A percentile compares a stretch with the other conserved stretches of the same genome.
phyloP scores from a whole-genome alignment of 2,113 vertebrate genomes.

The Oreochromis spilurus region DNA sequence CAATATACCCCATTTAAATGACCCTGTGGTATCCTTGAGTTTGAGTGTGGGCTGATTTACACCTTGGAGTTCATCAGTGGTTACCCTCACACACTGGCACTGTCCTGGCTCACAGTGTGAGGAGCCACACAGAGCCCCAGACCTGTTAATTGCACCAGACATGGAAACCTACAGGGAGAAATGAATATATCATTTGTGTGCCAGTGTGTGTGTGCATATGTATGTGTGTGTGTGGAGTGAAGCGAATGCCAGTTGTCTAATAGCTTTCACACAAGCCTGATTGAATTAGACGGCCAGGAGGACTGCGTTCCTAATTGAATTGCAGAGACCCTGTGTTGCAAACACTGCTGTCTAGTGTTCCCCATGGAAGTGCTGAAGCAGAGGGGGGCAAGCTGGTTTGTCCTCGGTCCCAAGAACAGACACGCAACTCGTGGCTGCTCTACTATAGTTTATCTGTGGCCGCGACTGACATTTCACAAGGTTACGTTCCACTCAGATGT shows the following conservation, averaged over 20 bases:
- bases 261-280: constrained; percentile 76
- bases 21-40: constrained; percentile 18
- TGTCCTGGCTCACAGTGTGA: constrained; percentile 16
- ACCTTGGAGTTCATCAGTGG: constrained; percentile 29
- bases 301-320: constrained; percentile 73
- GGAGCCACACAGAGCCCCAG: constrained; percentile 34
- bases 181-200: constrained; percentile 69
- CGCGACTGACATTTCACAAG: constrained; percentile 40
- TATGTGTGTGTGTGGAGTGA: constrained; percentile 51
- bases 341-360: constrained; percentile 56
- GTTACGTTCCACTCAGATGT: constrained; percentile 17
- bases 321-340: constrained; percentile 62
- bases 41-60: constrained; percentile 21
- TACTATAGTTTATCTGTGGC: constrained; percentile 21
- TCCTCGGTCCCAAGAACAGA: constrained; percentile 6
- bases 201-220: constrained; percentile 8
- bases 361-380: constrained; percentile 26
- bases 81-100: constrained; percentile 18
- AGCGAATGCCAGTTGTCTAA: constrained; percentile 71
- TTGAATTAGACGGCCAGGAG: constrained; percentile 72
- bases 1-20: neutral
- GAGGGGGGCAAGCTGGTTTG: neutral
- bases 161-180: constrained; percentile 61
- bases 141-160: constrained; percentile 70
- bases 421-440: constrained; percentile 26